phyloP scores from a whole-genome alignment of 1,140 invertebrate genomes.

The Agrilus planipennis region DNA sequence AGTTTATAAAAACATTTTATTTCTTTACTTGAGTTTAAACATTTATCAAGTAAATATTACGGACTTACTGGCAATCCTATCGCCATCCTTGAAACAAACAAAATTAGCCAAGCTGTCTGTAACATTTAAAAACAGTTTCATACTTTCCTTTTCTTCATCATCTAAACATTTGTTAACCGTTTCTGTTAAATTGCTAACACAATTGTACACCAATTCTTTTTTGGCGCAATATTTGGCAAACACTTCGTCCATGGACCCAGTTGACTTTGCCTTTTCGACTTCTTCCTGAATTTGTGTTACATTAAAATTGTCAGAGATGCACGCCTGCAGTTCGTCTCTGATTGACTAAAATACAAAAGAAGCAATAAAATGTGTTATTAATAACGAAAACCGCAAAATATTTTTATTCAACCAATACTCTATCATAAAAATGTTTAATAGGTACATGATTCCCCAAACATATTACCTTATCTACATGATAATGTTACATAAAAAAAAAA shows the following conservation, averaged over 20 bases:
- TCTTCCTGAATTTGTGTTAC: conserved; percentile 38
- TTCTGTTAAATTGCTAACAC: conserved; percentile 46
- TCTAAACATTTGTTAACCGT: conserved; percentile 50
- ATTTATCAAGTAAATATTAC: too few species aligned
- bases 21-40: too few species aligned
- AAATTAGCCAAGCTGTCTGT: conserved; percentile 54
- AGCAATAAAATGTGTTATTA: conserved; percentile 3
- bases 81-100: conserved; percentile 63
- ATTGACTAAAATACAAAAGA: conserved; percentile 23
- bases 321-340: conserved; percentile 19
- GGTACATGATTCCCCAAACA: too few species aligned
- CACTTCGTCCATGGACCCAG: conserved; percentile 45
- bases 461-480: too few species aligned
- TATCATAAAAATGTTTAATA: too few species aligned
- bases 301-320: conserved; percentile 17
- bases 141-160: conserved; percentile 42
- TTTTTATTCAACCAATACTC: conserved; percentile 4
- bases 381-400: not conserved
- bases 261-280: conserved; percentile 42
- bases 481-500: too few species aligned
- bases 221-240: conserved; percentile 59
- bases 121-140: conserved; percentile 48
- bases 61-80: conserved; percentile 66
- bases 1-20: too few species aligned
- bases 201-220: conserved; percentile 42